Evolutionary conservation across 2,888 invertebrate species (phyloP).

Genomic region (Trichopoda pennipes): DNA sequence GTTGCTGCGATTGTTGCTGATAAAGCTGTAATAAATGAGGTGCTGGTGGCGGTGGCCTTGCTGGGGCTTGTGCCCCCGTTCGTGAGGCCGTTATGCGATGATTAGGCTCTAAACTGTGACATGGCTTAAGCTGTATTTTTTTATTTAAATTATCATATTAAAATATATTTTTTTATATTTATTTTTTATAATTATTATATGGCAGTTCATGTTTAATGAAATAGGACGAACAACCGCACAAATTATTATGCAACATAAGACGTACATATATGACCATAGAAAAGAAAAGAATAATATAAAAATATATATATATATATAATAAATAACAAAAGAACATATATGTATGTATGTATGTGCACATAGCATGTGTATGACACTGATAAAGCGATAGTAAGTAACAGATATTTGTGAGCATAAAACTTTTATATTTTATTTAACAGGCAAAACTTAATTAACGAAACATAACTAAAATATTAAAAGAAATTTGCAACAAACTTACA

Average conservation of each 20-base stretch:
- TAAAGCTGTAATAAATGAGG: conserved; percentile 69
- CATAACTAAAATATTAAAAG: background rate
- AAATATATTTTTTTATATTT: conserved; percentile 67
- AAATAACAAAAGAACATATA: conserved; percentile 58
- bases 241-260: conserved; percentile 69
- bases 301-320: conserved; percentile 44
- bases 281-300: conserved; percentile 70
- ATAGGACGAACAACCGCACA: conserved; percentile 67
- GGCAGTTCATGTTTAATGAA: conserved; percentile 65
- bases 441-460: conserved; percentile 30
- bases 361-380: conserved; percentile 23
- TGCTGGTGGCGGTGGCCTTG: conserved; percentile 70
- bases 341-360: conserved; percentile 52
- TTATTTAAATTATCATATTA: conserved; percentile 51
- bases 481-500: background rate
- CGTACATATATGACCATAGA: conserved; percentile 68
- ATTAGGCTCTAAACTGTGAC: conserved; percentile 75
- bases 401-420: conserved; percentile 42
- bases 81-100: conserved; percentile 70
- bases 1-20: conserved; percentile 67
- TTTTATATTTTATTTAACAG: conserved; percentile 30
- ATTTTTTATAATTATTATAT: conserved; percentile 63
- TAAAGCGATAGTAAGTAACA: conserved; percentile 59
- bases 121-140: conserved; percentile 78
- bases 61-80: conserved; percentile 68